Conservation (phyloP, 2,113 vertebrate species). For the Rhynchopsitta pachyrhyncha region DNA sequence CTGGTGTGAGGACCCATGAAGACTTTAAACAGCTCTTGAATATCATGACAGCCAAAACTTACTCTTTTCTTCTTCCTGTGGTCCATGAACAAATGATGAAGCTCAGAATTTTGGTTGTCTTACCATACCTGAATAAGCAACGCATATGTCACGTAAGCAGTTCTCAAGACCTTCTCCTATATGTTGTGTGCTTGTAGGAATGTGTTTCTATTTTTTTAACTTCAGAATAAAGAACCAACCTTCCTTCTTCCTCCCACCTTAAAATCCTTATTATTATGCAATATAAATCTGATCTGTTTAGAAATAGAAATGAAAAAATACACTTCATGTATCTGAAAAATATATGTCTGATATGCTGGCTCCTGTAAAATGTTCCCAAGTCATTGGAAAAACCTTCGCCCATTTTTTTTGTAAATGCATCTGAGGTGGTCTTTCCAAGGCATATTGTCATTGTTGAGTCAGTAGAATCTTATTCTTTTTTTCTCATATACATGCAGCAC, state of each 20-base stretch:
- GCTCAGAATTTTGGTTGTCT: neutral
- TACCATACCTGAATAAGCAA: neutral
- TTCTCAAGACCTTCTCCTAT: neutral
- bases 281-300: neutral
- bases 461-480: neutral
- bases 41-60: neutral
- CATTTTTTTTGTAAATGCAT: neutral
- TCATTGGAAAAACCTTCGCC: rapidly evolving
- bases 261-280: neutral
- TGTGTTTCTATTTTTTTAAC: neutral
- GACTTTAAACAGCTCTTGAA: neutral
- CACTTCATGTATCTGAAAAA: neutral
- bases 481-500: neutral
- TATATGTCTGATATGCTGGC: neutral
- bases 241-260: neutral
- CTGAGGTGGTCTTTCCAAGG: neutral
- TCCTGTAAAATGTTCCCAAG: neutral
- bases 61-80: neutral
- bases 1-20: rapidly evolving
- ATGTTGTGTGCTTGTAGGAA: neutral
- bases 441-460: neutral
- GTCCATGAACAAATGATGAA: neutral
- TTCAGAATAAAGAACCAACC: neutral
- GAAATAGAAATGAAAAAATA: neutral
- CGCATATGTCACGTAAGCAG: rapidly evolving